phyloP scores from a whole-genome alignment of 2,797 vertebrate genomes.

The Paratrypauchen microcephalus region DNA sequence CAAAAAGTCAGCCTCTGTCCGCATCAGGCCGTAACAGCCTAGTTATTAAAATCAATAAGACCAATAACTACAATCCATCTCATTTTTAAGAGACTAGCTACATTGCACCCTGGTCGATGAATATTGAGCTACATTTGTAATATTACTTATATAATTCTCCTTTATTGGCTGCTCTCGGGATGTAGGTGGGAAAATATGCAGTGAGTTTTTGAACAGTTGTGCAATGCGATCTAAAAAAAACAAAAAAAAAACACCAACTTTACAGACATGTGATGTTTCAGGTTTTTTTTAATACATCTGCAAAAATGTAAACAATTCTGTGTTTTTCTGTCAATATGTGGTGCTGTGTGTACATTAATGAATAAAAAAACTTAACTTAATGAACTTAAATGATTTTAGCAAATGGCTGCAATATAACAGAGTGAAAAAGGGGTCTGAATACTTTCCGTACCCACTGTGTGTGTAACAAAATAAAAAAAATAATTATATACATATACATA shows the following conservation, averaged over 20 bases:
- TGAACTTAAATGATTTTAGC: too few relatives aligned
- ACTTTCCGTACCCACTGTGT: too few relatives aligned
- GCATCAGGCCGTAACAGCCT: conserved; percentile 54
- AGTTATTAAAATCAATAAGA: conserved; percentile 81
- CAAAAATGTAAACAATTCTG: too few relatives aligned
- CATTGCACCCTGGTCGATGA: conserved; percentile 63
- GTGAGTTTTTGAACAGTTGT: conserved; percentile 29
- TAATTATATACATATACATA: too few relatives aligned
- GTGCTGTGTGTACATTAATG: too few relatives aligned
- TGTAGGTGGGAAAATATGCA: conserved; percentile 42
- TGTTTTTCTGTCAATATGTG: too few relatives aligned
- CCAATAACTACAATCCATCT: conserved; percentile 79
- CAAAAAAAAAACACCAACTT: conserved; percentile 3
- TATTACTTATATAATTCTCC: conserved; percentile 70
- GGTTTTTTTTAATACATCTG: too few relatives aligned
- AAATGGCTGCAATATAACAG: too few relatives aligned
- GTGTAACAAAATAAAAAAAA: too few relatives aligned
- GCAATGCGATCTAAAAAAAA: conserved; percentile 14
- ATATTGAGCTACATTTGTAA: conserved; percentile 77
- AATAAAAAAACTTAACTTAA: too few relatives aligned
- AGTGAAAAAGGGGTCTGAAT: too few relatives aligned
- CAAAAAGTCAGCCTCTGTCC: conserved; percentile 32
- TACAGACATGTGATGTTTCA: too few relatives aligned
- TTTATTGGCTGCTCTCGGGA: conserved; percentile 44
- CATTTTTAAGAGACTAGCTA: conserved; percentile 58